Evolutionary conservation across 30 jellyfish, hydroid and myxozoan genomes (phyloP).

Genomic region (Aurelia coerulea): DNA sequence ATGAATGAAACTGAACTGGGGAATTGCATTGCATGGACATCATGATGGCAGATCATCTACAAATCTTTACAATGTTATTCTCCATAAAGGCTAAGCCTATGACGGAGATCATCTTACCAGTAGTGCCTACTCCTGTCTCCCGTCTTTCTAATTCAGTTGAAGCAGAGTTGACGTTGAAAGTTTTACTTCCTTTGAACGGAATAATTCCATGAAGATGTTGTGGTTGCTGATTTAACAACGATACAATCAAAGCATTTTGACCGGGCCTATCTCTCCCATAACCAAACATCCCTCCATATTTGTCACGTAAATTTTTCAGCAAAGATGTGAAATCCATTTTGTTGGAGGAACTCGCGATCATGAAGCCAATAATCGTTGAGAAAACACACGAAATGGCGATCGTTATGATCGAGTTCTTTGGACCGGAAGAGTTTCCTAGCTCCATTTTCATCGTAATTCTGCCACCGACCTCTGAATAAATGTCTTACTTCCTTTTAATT

Average conservation of each 20-base stretch:
- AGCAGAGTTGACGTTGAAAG: slow-evolving; percentile 29
- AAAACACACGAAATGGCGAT: slow-evolving; percentile 37
- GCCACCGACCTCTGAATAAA: too few species aligned
- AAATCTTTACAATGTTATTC: too few species aligned
- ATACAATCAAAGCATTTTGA: slow-evolving; percentile 37
- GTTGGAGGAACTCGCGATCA: slow-evolving; percentile 56
- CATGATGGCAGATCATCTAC: too few species aligned
- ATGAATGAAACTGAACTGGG: too few species aligned
- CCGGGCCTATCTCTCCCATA: neutral
- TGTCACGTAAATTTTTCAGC: slow-evolving; percentile 1
- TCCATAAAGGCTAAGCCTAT: too few species aligned
- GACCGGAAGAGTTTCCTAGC: slow-evolving; percentile 21
- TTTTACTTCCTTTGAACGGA: slow-evolving; percentile 16
- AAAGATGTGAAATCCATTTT: slow-evolving; percentile 27
- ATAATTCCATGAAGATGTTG: slow-evolving; percentile 14
- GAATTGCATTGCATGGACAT: too few species aligned
- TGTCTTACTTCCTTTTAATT: too few species aligned
- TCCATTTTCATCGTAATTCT: neutral
- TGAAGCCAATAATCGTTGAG: slow-evolving; percentile 48
- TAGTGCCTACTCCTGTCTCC: slow-evolving; percentile 48
- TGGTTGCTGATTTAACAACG: slow-evolving; percentile 43
- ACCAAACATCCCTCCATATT: slow-evolving; percentile 39
- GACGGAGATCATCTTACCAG: slow-evolving; percentile 1
- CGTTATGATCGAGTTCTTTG: slow-evolving; percentile 10
- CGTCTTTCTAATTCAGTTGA: slow-evolving; percentile 21